Evolutionary conservation across 37 sponge, comb jelly and placozoan species (phyloP).

Genomic region (Eunapius fragilis): DNA sequence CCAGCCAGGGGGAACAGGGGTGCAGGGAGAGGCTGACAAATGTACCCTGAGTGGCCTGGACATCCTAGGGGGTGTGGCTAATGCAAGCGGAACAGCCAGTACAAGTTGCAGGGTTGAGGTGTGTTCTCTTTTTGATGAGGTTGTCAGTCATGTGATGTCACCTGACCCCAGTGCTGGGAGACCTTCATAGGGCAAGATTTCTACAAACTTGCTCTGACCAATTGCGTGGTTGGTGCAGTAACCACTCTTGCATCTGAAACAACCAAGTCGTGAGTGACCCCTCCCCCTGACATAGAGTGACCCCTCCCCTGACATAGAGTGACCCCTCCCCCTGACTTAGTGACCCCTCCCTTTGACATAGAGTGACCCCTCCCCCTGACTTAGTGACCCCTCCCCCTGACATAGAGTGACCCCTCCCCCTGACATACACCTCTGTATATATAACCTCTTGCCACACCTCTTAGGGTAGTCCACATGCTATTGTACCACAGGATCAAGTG

Average conservation of each 20-base stretch:
- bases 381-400: not conserved
- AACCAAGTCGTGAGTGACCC: conserved; percentile 44
- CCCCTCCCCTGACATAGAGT: no score
- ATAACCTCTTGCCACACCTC: not conserved
- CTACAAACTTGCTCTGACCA: conserved; percentile 75
- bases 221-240: conserved; percentile 47
- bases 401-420: not conserved
- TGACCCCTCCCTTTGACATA: no score
- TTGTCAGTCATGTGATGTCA: no score
- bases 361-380: no score
- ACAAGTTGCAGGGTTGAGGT: not conserved
- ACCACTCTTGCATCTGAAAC: conserved; percentile 64
- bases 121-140: not conserved
- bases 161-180: conserved; percentile 99
- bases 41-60: not conserved
- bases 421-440: no score
- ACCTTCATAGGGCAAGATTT: conserved; percentile 90
- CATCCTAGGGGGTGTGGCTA: not conserved
- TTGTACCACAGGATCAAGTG: not conserved
- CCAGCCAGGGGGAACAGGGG: conserved; percentile 29
- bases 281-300: not conserved
- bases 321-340: no score
- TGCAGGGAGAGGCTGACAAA: not conserved
- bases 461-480: not conserved
- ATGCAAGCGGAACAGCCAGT: not conserved